Percentiles rank a stretch among this genome's conserved stretches.
Conservation (phyloP, 2,888 invertebrate genomes). For the Liopterus haemorrhoidalis region DNA sequence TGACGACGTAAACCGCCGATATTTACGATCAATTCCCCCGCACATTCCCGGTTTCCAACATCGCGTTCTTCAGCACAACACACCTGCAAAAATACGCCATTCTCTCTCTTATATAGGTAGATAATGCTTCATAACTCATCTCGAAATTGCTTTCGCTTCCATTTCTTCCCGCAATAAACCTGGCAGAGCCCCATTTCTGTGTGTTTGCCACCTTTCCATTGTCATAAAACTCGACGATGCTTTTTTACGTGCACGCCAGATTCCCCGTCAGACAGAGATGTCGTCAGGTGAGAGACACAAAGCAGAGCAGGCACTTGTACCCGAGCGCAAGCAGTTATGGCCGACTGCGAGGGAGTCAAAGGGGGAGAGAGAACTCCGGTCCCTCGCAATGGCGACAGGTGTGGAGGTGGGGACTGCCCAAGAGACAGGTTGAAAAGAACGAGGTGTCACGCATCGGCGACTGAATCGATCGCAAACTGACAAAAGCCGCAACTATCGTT, state of each 20-base stretch:
- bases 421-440: constrained; percentile 33
- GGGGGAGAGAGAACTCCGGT: constrained; percentile 31
- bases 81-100: constrained; percentile 47
- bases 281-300: neutral
- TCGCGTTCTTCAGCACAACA: constrained; percentile 39
- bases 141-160: constrained; percentile 46
- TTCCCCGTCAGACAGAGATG: neutral
- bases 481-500: constrained; percentile 18
- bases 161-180: constrained; percentile 46
- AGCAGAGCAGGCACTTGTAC: constrained; percentile 20
- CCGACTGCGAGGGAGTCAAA: constrained; percentile 31
- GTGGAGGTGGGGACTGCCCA: constrained; percentile 25
- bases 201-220: constrained; percentile 38
- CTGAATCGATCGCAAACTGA: constrained; percentile 35
- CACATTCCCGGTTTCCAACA: constrained; percentile 39
- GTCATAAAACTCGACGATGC: constrained; percentile 19
- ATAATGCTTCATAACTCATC: constrained; percentile 48
- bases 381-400: constrained; percentile 33
- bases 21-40: constrained; percentile 46
- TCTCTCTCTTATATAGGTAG: constrained; percentile 46
- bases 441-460: constrained; percentile 39
- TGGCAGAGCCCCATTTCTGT: constrained; percentile 40
- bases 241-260: constrained; percentile 12
- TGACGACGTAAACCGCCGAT: constrained; percentile 46
- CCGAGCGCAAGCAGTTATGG: constrained; percentile 26